phyloP scores from a whole-genome alignment of 2,113 vertebrate species.

The Brienomyrus longianalis region DNA sequence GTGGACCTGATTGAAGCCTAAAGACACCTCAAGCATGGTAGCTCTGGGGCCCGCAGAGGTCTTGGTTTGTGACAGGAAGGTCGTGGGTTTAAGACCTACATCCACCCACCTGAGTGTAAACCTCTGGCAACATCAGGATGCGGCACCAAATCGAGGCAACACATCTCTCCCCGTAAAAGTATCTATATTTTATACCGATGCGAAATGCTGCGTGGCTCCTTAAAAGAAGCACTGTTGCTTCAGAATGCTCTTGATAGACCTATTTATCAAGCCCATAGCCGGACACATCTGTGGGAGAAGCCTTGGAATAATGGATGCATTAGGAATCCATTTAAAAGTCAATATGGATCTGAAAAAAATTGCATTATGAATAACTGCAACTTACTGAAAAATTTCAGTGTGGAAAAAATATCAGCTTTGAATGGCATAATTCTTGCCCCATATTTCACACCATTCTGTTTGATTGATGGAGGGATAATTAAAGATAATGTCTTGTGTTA shows the following conservation, averaged over 20 bases:
- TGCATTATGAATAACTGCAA: slow-evolving; percentile 38
- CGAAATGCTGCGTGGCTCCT: slow-evolving; percentile 9
- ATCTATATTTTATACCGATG: not conserved
- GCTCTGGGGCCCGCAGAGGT: not conserved
- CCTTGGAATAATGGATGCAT: slow-evolving; percentile 40
- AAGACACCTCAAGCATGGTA: not conserved
- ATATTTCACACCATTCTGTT: not conserved
- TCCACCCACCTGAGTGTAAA: not conserved
- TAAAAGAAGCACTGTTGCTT: slow-evolving; percentile 24
- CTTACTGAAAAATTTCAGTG: slow-evolving; percentile 25
- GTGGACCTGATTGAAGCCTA: not conserved
- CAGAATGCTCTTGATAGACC: slow-evolving; percentile 28
- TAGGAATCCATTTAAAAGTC: slow-evolving; percentile 42
- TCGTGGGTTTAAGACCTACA: not conserved
- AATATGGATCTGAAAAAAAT: slow-evolving; percentile 33
- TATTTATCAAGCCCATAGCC: slow-evolving; percentile 32
- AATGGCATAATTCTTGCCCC: not conserved
- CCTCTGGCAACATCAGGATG: not conserved
- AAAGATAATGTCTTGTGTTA: slow-evolving; percentile 5
- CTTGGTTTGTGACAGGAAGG: not conserved
- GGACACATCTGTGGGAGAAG: slow-evolving; percentile 13
- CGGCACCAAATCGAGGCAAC: not conserved
- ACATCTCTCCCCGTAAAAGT: not conserved
- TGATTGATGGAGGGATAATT: slow-evolving; percentile 1
- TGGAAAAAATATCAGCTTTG: slow-evolving; percentile 18